Conservation (phyloP, 2,888 invertebrate species). For the Callosobruchus maculatus region DNA sequence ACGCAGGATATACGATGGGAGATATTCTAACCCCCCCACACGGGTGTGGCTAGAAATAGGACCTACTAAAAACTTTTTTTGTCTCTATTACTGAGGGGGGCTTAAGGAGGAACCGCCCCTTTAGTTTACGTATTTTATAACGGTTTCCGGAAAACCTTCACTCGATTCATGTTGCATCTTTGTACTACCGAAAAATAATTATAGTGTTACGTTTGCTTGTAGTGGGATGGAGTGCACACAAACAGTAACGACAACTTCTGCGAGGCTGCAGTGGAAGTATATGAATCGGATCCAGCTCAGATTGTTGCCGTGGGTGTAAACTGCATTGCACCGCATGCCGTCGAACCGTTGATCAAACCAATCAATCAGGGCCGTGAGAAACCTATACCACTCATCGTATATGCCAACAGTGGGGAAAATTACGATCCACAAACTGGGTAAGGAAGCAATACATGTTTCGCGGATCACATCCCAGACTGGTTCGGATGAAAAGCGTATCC, state of each 20-base stretch:
- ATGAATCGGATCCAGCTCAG: slow-evolving; percentile 54
- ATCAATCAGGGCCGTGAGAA: slow-evolving; percentile 48
- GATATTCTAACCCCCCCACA: too few relatives aligned
- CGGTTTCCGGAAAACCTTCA: too few relatives aligned
- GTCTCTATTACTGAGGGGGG: too few relatives aligned
- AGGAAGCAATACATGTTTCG: not conserved
- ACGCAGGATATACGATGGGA: too few relatives aligned
- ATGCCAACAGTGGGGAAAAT: slow-evolving; percentile 84
- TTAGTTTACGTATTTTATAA: too few relatives aligned
- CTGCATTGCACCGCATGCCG: slow-evolving; percentile 66
- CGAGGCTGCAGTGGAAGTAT: slow-evolving; percentile 64
- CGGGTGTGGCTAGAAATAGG: too few relatives aligned
- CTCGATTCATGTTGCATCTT: too few relatives aligned
- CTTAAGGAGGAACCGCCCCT: too few relatives aligned
- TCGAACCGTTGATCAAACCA: slow-evolving; percentile 55
- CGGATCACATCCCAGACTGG: too few relatives aligned
- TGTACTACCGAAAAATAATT: too few relatives aligned
- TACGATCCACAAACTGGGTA: slow-evolving; percentile 54
- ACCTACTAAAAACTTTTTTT: too few relatives aligned
- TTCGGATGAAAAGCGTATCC: too few relatives aligned
- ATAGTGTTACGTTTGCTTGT: slow-evolving; percentile 33
- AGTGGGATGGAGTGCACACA: slow-evolving; percentile 55
- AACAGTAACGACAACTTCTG: slow-evolving; percentile 75
- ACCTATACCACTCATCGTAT: slow-evolving; percentile 71
- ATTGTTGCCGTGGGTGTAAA: slow-evolving; percentile 83